Base-by-base conservation (phyloP, 2,888 invertebrate species). In the Lasioglossum zephyrum region DNA sequence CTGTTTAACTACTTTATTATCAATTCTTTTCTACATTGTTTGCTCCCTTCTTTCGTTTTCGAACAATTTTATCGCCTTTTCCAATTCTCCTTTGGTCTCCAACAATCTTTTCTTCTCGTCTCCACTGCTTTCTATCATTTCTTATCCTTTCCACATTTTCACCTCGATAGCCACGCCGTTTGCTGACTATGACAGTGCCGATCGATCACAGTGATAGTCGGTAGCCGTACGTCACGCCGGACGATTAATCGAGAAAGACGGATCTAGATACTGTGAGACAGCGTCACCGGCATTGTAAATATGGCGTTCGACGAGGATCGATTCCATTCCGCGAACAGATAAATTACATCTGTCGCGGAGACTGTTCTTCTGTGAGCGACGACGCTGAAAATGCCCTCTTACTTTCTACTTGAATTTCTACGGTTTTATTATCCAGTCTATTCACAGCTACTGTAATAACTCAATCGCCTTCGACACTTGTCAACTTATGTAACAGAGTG, bases 141-240 rank as follows among this genome's bases (percentile, higher is more conserved):
- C 53, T 22, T 2, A 53, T 53, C 22, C 9, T 2, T 53, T n/a
- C 53, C 53, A n/a, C 53, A n/a, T n/a, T 53, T 53, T 53, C 22
- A 53, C 22, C 53, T 3, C 53, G 53, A 53, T 3, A 22, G 53
- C 22, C 22, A 3, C n/a, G 22, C 53, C 22, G 53, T 53, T 53
- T 9, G 53, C 22, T 53, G 57, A 69, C 26, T 66, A 79, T 77
- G 78, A 85, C 79, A 69, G 76, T 79, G 69, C 81, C 84, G 88
- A 90, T 86, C 88, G 80, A 91, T 89, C 87, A 75, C 49, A 9
- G 74, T 69, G 86, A 87, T 90, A 92, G 92, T 91, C 86, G 85
- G 82, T n/a, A 36, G 47, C 80, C 79, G 76, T 82, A 77, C 84
- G 81, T 88, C 87, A 82, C 72, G 16, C 13, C 36, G 36, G 53